Percentiles rank a stretch among this genome's conserved stretches.
Evolutionary conservation across 2,113 vertebrate genomes (phyloP).

Genomic region (Lipotes vexillifer): DNA sequence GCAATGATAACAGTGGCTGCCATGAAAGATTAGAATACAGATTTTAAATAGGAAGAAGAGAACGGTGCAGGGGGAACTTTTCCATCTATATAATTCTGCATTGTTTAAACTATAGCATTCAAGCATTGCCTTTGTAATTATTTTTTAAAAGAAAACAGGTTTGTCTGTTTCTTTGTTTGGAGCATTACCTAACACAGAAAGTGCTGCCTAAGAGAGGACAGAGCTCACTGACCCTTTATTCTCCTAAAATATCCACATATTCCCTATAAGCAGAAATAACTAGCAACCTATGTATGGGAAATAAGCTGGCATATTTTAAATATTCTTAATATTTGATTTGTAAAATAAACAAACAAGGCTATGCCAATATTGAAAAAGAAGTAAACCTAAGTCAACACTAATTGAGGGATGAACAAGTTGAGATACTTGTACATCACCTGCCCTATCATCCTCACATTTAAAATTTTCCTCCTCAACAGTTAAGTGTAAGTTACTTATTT

Average conservation of each 20-base stretch:
- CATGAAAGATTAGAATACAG: not conserved
- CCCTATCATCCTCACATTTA: not conserved
- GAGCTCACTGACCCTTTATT: not conserved
- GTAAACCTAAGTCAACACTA: not conserved
- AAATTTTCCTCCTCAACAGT: not conserved
- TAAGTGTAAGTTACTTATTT: not conserved
- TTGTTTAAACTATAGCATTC: too few species aligned
- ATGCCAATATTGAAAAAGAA: not conserved
- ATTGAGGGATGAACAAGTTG: not conserved
- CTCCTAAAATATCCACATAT: not conserved
- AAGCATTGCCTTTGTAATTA: not conserved
- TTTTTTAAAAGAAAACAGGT: not conserved
- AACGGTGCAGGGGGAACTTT: fast-evolving
- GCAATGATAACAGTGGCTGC: not conserved
- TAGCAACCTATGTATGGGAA: not conserved
- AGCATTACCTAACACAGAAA: not conserved
- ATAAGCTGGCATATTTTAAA: not conserved
- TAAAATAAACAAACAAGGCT: not conserved
- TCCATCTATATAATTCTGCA: not conserved
- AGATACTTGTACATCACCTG: not conserved
- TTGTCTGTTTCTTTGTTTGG: not conserved
- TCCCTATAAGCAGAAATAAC: not conserved
- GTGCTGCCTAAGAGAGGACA: not conserved
- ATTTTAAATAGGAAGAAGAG: not conserved
- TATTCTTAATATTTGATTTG: not conserved